Evolutionary conservation across 2,888 invertebrate species (phyloP), one percentile per base, ranked within the genome.

Genomic region (Sicus ferrugineus): DNA sequence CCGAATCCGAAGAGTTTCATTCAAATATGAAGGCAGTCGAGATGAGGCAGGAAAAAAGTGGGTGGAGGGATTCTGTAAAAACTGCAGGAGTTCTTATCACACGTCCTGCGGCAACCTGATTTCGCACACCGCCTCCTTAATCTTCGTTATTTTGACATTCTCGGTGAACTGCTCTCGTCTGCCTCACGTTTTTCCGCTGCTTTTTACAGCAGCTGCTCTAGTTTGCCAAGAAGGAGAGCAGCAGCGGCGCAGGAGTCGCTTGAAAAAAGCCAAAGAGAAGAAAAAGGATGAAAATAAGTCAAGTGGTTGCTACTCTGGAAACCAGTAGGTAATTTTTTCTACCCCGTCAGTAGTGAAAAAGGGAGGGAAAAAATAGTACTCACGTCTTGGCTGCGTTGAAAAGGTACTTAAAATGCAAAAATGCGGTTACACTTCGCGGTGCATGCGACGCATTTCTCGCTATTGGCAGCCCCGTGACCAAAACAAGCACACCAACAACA

Each of bases 111-210:
- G 61, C 42, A 61, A 61, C 30, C 48, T 23, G 48, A n/a, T 6
- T 14, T 21, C 50, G 23, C 28, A 61, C 72, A 75, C 79, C n/a
- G n/a, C n/a, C 72, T 78, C 75, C 78, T 79, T 80, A 79, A 79
- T 79, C 78, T 79, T 79, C 80, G 78, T 79, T 80, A 76, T 75
- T 79, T 79, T 80, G 80, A 80, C 80, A 79, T 77, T 77, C 78
- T 50, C 77, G 72, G 76, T 72, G 74, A 75, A 75, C 65, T 42
- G n/a, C n/a, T n/a, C 52, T 46, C 42, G 54, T 52, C 28, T n/a
- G 42, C n/a, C n/a, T 3, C 63, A 30, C 3, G 30, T 9, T 31
- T 58, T 58, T 31, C 30, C 58, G 14, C 16, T 30, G 58, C 31
- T 58, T 1, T 11, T 23, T 42, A 61, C 61, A 26, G 9, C 42